Conservation (phyloP, 2,113 vertebrate genomes). For the Pao palembangensis region DNA sequence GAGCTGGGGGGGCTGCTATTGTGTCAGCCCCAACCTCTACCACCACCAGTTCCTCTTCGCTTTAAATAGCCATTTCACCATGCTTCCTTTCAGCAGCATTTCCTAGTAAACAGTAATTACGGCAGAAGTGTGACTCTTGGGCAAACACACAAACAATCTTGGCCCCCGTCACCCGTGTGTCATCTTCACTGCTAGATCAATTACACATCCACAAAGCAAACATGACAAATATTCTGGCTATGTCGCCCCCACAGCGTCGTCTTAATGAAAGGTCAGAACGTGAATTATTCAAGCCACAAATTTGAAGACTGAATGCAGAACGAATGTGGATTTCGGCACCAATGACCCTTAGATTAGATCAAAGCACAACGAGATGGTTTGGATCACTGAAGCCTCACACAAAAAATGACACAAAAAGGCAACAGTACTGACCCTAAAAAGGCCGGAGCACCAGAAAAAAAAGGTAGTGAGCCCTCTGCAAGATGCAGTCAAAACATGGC, state of each 20-base stretch:
- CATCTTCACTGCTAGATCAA: slow-evolving; percentile 29
- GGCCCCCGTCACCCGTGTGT: slow-evolving; percentile 20
- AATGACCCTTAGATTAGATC: neutral
- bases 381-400: slow-evolving; percentile 10
- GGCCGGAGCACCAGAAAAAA: slow-evolving; percentile 24
- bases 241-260: neutral
- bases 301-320: neutral
- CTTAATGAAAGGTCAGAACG: neutral
- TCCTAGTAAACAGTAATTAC: slow-evolving; percentile 69
- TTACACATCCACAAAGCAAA: slow-evolving; percentile 15
- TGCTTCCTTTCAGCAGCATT: slow-evolving; percentile 66
- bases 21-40: slow-evolving; percentile 6
- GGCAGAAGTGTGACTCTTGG: slow-evolving; percentile 63
- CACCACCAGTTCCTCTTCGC: slow-evolving; percentile 63
- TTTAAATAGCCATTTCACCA: slow-evolving; percentile 71
- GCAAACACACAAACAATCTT: slow-evolving; percentile 64
- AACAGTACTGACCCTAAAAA: slow-evolving; percentile 47
- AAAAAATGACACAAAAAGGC: slow-evolving; percentile 44
- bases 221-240: slow-evolving; percentile 3
- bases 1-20: too few relatives aligned
- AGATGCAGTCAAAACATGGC: slow-evolving; percentile 75
- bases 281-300: neutral
- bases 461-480: slow-evolving; percentile 48
- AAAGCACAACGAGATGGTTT: slow-evolving; percentile 18
- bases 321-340: slow-evolving; percentile 5